These are phyloP conservation scores for Carollia perspicillata DNA, from an alignment of 2,113 vertebrate species.

Conservation along the genomic window DNA sequence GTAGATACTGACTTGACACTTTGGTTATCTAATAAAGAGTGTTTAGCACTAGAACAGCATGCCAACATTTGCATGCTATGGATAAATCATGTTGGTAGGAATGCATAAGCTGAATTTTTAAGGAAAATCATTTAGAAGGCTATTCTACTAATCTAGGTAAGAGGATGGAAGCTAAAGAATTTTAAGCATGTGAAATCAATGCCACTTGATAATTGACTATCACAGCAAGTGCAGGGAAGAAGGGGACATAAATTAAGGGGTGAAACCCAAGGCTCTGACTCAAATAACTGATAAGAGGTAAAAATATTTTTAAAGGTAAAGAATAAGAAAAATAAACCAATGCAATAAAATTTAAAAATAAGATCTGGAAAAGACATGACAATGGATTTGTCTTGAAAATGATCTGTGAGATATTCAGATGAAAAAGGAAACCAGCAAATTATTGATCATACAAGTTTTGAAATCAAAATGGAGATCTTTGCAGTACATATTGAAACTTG, in stretches of 20 bases:
- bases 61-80: neutral
- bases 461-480: neutral
- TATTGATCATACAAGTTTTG: neutral
- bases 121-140: neutral
- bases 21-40: neutral
- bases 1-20: neutral
- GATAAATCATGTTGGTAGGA: neutral
- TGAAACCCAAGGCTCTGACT: neutral
- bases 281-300: neutral
- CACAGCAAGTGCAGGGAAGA: neutral
- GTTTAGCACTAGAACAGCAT: neutral
- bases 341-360: neutral
- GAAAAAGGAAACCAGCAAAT: neutral
- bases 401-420: neutral
- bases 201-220: neutral
- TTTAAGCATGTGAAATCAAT: neutral
- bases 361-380: neutral
- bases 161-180: neutral
- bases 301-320: neutral
- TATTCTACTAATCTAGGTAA: neutral
- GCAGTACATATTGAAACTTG: neutral
- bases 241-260: neutral
- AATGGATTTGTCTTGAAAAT: neutral
- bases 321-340: neutral
- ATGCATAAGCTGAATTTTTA: neutral